Conservation (phyloP, 23 tunicate genomes). For the Halocynthia aurantium region DNA sequence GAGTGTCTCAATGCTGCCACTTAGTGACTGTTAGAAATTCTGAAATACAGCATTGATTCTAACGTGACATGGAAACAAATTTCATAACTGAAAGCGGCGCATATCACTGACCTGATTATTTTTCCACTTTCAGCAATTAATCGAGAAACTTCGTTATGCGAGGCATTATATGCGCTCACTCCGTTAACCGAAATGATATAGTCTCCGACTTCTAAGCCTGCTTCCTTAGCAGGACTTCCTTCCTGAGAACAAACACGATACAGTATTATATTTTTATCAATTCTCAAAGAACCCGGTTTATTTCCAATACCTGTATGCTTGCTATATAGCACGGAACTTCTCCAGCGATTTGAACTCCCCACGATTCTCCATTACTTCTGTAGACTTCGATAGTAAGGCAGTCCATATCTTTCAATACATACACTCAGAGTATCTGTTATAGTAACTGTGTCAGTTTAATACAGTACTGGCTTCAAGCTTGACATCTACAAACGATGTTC, state of each 20-base stretch:
- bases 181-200: constrained; percentile 63
- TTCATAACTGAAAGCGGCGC: neutral
- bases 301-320: constrained; percentile 44
- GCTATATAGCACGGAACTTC: constrained; percentile 72
- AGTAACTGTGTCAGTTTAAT: no score
- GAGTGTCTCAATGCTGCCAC: no score
- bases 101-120: constrained; percentile 43
- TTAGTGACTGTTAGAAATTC: no score
- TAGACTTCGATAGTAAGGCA: constrained; percentile 59
- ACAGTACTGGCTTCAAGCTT: no score
- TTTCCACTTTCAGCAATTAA: constrained; percentile 70
- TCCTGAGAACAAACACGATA: neutral
- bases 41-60: neutral
- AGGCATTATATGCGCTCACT: constrained; percentile 36
- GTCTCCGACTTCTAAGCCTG: constrained; percentile 70
- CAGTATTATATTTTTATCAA: neutral
- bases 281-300: neutral
- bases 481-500: no score
- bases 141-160: constrained; percentile 40
- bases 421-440: no score
- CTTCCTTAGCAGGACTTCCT: constrained; percentile 70
- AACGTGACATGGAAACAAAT: neutral
- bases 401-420: constrained; percentile 32
- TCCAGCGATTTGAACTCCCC: constrained; percentile 87
- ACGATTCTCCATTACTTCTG: constrained; percentile 46